Evolutionary conservation across 1,140 invertebrate genomes (phyloP).

Genomic region (Callitettix versicolor): DNA sequence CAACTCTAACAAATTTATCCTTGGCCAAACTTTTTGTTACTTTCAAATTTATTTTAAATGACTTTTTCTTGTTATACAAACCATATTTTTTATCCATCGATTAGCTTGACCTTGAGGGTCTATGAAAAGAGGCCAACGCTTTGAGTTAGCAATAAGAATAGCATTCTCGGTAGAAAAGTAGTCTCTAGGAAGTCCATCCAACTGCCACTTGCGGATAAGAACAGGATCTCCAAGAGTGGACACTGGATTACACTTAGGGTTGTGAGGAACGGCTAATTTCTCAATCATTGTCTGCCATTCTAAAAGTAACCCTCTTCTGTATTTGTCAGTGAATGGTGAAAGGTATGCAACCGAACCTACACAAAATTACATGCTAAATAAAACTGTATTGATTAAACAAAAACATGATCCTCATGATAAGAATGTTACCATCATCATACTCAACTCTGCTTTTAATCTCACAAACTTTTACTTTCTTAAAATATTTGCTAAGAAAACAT

Average conservation of each 20-base stretch:
- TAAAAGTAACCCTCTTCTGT: slow-evolving; percentile 31
- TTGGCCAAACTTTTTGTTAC: too few species aligned
- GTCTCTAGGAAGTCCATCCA: slow-evolving; percentile 55
- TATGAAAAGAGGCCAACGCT: slow-evolving; percentile 55
- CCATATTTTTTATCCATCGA: slow-evolving; percentile 62
- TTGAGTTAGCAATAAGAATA: slow-evolving; percentile 47
- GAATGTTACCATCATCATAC: too few species aligned
- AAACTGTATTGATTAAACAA: too few species aligned
- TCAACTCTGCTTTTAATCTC: too few species aligned
- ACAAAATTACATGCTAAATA: slow-evolving; percentile 36
- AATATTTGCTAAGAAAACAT: too few species aligned
- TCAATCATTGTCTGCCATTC: slow-evolving; percentile 28
- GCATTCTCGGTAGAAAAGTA: slow-evolving; percentile 57
- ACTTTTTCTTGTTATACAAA: slow-evolving; percentile 24
- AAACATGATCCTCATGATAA: too few species aligned
- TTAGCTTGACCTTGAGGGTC: slow-evolving; percentile 61
- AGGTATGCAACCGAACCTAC: slow-evolving; percentile 59
- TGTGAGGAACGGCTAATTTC: slow-evolving; percentile 38
- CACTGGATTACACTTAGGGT: slow-evolving; percentile 42
- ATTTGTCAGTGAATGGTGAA: slow-evolving; percentile 51
- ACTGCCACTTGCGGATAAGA: slow-evolving; percentile 49
- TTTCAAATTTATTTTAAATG: too few species aligned
- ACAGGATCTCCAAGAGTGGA: slow-evolving; percentile 50
- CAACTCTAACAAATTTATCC: too few species aligned
- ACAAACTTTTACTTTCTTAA: too few species aligned